A percentile compares a stretch with the other conserved stretches of the same genome.
Conservation (phyloP, 1,140 invertebrate genomes). For the Gonioctena quinquepunctata region DNA sequence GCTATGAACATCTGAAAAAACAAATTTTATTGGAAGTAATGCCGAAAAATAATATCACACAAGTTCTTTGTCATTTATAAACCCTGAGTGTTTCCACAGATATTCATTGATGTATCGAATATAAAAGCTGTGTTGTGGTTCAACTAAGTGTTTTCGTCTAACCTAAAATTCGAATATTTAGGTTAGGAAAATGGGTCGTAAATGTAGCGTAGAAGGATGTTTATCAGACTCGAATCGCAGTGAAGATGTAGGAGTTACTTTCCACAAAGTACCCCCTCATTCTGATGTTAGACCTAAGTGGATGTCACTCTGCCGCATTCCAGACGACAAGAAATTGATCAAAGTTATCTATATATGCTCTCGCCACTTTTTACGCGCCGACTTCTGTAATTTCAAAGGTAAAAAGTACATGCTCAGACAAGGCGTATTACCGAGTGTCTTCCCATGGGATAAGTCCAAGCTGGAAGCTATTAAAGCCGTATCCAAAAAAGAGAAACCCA, state of each 20-base stretch:
- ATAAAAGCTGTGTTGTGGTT: no score
- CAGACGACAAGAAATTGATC: conserved; percentile 57
- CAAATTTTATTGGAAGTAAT: no score
- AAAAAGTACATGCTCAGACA: conserved; percentile 63
- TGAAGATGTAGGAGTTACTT: conserved; percentile 52
- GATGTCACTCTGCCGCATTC: conserved; percentile 49
- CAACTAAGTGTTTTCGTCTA: no score
- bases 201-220: conserved; percentile 51
- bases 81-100: no score
- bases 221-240: conserved; percentile 46
- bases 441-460: conserved; percentile 54
- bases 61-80: no score
- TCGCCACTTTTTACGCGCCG: conserved; percentile 64
- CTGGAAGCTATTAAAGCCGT: conserved; percentile 44
- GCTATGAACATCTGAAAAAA: no score
- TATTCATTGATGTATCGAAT: no score
- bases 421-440: conserved; percentile 59
- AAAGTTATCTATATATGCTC: conserved; percentile 66
- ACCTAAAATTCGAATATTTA: no score
- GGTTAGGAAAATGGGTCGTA: conserved; percentile 52
- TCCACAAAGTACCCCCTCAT: conserved; percentile 52
- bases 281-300: conserved; percentile 50
- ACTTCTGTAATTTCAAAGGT: conserved; percentile 65
- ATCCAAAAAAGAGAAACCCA: conserved; percentile 22
- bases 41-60: no score